Percentiles rank a stretch among this genome's conserved stretches.
These are phyloP conservation scores for Melanocharis versteri DNA, from an alignment of 2,113 vertebrate genomes.

Conservation along the genomic window DNA sequence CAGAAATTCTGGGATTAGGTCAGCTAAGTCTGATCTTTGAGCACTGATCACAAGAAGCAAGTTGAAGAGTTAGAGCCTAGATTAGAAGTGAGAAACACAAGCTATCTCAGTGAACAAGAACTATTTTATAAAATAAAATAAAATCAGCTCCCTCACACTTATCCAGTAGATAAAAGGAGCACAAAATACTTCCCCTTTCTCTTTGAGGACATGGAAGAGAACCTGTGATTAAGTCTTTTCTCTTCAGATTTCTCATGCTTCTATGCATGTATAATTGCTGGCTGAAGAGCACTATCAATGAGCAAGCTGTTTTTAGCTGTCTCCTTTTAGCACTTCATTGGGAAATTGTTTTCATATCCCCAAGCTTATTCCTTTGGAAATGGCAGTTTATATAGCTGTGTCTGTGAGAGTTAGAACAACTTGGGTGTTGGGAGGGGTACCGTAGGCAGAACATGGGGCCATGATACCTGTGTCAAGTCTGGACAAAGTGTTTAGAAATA, in stretches of 20 bases:
- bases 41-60: background rate
- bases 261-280: background rate
- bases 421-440: background rate
- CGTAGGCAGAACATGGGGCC: background rate
- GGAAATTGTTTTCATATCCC: background rate
- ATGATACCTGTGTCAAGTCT: accelerated
- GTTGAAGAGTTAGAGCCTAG: background rate
- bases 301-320: background rate
- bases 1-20: background rate
- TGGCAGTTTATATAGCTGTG: background rate
- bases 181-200: background rate
- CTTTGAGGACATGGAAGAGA: background rate
- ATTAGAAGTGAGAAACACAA: background rate
- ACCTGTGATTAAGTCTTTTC: background rate
- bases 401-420: background rate
- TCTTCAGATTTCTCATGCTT: background rate
- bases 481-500: background rate
- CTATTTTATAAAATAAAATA: background rate
- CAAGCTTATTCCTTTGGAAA: background rate
- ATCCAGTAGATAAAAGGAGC: background rate
- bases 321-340: background rate
- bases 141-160: background rate
- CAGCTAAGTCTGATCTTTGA: background rate
- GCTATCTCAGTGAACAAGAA: background rate
- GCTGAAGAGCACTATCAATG: background rate